phyloP scores from a whole-genome alignment of 2,797 vertebrate genomes.

The Paedocypris micromegethes region DNA sequence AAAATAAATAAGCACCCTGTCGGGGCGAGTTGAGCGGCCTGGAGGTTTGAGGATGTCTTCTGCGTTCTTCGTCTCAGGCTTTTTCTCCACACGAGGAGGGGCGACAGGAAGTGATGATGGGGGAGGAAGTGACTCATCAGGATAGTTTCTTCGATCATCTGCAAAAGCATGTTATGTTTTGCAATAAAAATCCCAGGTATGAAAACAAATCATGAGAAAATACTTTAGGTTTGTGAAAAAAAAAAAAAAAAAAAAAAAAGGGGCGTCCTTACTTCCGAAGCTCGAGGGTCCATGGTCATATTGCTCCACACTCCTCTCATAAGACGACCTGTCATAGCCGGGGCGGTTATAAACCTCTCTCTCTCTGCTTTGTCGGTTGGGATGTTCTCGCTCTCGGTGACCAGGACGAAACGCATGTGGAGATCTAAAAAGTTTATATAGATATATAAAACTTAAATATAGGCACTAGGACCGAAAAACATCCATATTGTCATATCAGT shows the following conservation, averaged over 20 bases:
- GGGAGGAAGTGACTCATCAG: slow-evolving; percentile 82
- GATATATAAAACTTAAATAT: background rate
- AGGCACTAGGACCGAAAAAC: no score
- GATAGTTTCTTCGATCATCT: slow-evolving; percentile 85
- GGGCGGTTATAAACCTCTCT: slow-evolving; percentile 75
- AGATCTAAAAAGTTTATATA: slow-evolving; percentile 54
- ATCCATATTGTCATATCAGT: no score
- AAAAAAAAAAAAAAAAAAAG: background rate
- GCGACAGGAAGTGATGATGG: slow-evolving; percentile 67
- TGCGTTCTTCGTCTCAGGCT: slow-evolving; percentile 94
- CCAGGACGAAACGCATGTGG: slow-evolving; percentile 66
- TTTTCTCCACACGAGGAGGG: slow-evolving; percentile 82
- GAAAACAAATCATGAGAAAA: no score
- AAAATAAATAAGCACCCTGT: slow-evolving; percentile 71
- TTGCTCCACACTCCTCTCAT: slow-evolving; percentile 81
- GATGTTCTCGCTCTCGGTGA: slow-evolving; percentile 75
- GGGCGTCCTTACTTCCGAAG: slow-evolving; percentile 69
- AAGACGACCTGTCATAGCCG: slow-evolving; percentile 81
- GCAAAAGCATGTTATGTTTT: slow-evolving; percentile 27
- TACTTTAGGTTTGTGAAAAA: background rate
- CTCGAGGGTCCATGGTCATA: slow-evolving; percentile 78
- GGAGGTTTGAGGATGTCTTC: slow-evolving; percentile 95
- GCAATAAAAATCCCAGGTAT: no score
- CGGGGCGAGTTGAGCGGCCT: slow-evolving; percentile 84
- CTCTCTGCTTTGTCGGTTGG: slow-evolving; percentile 78